Percentiles rank a stretch among this genome's conserved stretches.
These are phyloP conservation scores for Toxostoma redivivum DNA, from an alignment of 2,113 vertebrate genomes.

Conservation along the genomic window DNA sequence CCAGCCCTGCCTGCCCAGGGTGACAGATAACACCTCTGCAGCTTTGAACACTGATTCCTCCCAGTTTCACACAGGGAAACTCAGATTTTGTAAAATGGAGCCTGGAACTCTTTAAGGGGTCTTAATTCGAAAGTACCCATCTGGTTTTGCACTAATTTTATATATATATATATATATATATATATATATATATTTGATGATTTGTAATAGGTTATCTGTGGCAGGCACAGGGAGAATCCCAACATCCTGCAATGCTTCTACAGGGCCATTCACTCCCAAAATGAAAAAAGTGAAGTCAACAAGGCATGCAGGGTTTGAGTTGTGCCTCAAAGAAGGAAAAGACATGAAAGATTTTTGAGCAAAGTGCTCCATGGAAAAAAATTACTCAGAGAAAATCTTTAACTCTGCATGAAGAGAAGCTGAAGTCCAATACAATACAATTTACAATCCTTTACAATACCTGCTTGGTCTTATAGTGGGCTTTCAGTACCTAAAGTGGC, in stretches of 20 bases:
- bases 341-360: neutral
- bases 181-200: neutral
- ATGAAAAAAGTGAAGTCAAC: neutral
- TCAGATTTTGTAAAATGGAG: constrained; percentile 19
- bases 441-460: neutral
- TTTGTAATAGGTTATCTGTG: neutral
- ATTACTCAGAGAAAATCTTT: neutral
- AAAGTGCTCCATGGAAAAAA: neutral
- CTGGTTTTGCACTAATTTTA: neutral
- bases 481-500: neutral
- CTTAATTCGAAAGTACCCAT: neutral
- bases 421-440: neutral
- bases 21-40: neutral
- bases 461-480: neutral
- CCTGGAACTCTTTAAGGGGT: constrained; percentile 6
- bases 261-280: neutral
- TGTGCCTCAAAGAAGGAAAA: neutral
- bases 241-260: neutral
- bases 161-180: too few species aligned
- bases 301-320: neutral
- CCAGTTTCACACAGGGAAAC: neutral
- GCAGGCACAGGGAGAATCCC: neutral
- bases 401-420: neutral
- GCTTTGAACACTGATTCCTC: neutral
- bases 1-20: neutral